Evolutionary conservation across 23 tunicate genomes (phyloP).

Genomic region (Corella eumyota): DNA sequence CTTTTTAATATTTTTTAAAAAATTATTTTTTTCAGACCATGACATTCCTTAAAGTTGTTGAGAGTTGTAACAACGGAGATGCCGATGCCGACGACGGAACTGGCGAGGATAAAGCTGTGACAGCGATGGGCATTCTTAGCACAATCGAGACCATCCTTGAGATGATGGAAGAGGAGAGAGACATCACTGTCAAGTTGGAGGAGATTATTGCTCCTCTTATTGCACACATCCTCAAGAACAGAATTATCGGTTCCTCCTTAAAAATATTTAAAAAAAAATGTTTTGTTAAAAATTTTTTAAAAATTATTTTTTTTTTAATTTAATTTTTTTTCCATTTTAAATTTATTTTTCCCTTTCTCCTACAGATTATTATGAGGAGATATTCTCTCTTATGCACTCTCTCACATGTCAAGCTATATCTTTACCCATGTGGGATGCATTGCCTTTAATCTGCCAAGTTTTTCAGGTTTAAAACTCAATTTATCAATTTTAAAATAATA

Average conservation of each 20-base stretch:
- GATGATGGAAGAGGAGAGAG: slow-evolving; percentile 87
- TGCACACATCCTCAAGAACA: slow-evolving; percentile 71
- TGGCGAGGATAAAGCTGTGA: slow-evolving; percentile 59
- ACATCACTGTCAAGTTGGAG: slow-evolving; percentile 76
- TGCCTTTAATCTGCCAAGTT: slow-evolving; percentile 64
- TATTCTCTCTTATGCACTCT: slow-evolving; percentile 82
- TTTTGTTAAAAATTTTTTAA: too few species aligned
- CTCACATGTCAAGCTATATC: slow-evolving; percentile 95
- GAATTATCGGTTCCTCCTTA: slow-evolving; percentile 73
- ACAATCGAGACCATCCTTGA: slow-evolving; percentile 94
- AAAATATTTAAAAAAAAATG: too few species aligned
- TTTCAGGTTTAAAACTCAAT: slow-evolving; percentile 32
- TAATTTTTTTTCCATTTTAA: not conserved
- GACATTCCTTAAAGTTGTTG: slow-evolving; percentile 70
- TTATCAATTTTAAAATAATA: too few species aligned
- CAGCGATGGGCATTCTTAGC: slow-evolving; percentile 88
- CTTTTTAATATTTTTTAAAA: too few species aligned
- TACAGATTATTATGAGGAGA: slow-evolving; percentile 89
- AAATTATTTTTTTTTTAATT: not conserved
- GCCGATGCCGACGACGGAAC: slow-evolving; percentile 52
- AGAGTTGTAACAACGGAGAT: slow-evolving; percentile 8
- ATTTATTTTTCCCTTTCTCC: not conserved
- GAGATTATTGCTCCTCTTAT: slow-evolving; percentile 73
- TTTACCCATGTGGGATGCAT: slow-evolving; percentile 92
- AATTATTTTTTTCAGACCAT: slow-evolving; percentile 17